A percentile compares a stretch with the other conserved stretches of the same genome.
phyloP scores from a whole-genome alignment of 2,888 invertebrate genomes.

The Carpatolechia fugitivella region DNA sequence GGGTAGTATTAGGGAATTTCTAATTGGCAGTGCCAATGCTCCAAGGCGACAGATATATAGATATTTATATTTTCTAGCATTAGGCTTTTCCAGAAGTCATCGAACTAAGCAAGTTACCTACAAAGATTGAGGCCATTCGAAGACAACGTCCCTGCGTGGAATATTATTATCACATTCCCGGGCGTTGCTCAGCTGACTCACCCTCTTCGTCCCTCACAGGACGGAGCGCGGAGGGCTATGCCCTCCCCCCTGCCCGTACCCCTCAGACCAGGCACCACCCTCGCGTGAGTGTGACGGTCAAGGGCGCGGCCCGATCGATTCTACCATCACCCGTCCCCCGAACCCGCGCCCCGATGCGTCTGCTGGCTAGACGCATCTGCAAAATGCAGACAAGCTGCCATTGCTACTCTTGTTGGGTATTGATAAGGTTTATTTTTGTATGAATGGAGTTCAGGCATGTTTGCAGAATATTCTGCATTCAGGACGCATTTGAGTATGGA shows the following conservation, averaged over 20 bases:
- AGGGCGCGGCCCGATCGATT: slow-evolving; percentile 58
- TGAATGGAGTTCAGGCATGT: neutral
- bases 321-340: slow-evolving; percentile 14
- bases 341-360: slow-evolving; percentile 26
- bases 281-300: slow-evolving; percentile 53
- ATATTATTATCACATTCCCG: neutral
- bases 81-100: neutral
- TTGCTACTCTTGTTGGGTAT: neutral
- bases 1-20: too few species aligned
- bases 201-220: neutral
- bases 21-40: too few species aligned
- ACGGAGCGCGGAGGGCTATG: neutral
- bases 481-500: neutral
- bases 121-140: neutral
- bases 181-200: neutral
- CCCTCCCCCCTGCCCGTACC: neutral
- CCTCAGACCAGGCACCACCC: neutral
- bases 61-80: neutral
- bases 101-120: neutral
- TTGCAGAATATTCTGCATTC: slow-evolving; percentile 1
- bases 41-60: neutral
- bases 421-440: neutral
- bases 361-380: slow-evolving; percentile 40
- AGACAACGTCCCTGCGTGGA: neutral
- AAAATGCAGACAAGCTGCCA: neutral